These are phyloP conservation scores for Eciton burchellii DNA, from an alignment of 1,140 invertebrate genomes.

Conservation along the genomic window DNA sequence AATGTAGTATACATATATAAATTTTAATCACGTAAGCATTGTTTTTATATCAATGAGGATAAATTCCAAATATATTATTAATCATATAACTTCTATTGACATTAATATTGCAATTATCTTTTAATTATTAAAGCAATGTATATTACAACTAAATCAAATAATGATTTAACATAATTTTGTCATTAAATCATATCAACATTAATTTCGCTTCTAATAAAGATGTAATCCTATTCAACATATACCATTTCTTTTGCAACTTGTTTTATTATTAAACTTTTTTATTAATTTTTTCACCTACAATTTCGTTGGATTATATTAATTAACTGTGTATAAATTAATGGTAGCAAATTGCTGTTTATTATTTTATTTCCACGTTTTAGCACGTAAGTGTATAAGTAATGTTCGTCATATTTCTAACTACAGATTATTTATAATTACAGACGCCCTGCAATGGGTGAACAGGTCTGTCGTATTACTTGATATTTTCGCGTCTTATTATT, in stretches of 20 bases:
- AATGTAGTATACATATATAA: too few species aligned
- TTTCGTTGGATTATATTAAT: slow-evolving; percentile 32
- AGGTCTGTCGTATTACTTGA: slow-evolving; percentile 74
- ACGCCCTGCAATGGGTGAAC: slow-evolving; percentile 75
- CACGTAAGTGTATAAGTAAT: slow-evolving; percentile 82
- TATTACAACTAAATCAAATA: not conserved
- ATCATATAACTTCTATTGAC: not conserved
- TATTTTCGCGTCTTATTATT: slow-evolving; percentile 38
- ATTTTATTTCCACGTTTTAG: slow-evolving; percentile 81
- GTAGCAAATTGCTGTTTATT: slow-evolving; percentile 75
- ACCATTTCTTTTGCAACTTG: not conserved
- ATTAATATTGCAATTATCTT: slow-evolving; percentile 1
- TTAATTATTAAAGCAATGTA: slow-evolving; percentile 33
- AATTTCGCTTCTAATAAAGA: slow-evolving; percentile 6
- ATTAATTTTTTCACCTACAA: slow-evolving; percentile 36
- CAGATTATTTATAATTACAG: slow-evolving; percentile 82
- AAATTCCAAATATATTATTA: too few species aligned
- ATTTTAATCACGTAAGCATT: too few species aligned
- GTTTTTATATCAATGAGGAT: too few species aligned
- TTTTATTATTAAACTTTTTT: slow-evolving; percentile 48
- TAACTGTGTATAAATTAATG: slow-evolving; percentile 55
- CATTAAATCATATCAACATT: slow-evolving; percentile 12
- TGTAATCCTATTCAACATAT: slow-evolving; percentile 5
- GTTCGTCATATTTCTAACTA: slow-evolving; percentile 82
- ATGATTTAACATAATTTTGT: not conserved